These are phyloP conservation scores for Microctenopoma stevenorrisi DNA, from an alignment of 2,797 vertebrate genomes.

Conservation along the genomic window DNA sequence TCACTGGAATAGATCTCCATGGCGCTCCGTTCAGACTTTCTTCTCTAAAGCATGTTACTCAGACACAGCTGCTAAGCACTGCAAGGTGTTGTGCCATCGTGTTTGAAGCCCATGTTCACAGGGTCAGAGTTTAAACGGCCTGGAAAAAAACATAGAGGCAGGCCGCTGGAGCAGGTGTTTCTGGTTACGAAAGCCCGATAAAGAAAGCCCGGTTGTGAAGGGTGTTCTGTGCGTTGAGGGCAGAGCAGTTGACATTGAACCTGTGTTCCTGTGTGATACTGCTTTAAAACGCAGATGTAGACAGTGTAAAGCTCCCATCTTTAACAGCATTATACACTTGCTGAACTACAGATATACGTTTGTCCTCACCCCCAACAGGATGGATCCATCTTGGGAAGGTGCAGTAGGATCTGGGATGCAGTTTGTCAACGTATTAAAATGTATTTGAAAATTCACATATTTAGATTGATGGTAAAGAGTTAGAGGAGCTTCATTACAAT, in stretches of 20 bases:
- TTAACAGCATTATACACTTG: slow-evolving; percentile 4
- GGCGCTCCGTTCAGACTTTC: slow-evolving; percentile 59
- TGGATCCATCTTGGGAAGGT: slow-evolving; percentile 1
- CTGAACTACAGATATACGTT: slow-evolving; percentile 9
- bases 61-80: slow-evolving; percentile 66
- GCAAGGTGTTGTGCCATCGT: slow-evolving; percentile 52
- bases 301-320: slow-evolving; percentile 1
- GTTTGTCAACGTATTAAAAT: slow-evolving; percentile 1
- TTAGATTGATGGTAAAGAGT: background rate
- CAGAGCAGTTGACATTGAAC: slow-evolving; percentile 44
- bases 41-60: slow-evolving; percentile 68
- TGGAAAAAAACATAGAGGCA: slow-evolving; percentile 69
- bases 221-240: slow-evolving; percentile 49
- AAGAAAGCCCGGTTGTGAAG: slow-evolving; percentile 58
- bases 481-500: background rate
- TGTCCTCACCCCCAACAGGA: slow-evolving; percentile 3
- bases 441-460: slow-evolving; percentile 6
- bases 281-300: slow-evolving; percentile 28
- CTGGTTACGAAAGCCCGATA: slow-evolving; percentile 65
- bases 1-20: slow-evolving; percentile 35
- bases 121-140: slow-evolving; percentile 78
- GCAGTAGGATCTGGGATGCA: background rate
- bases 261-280: slow-evolving; percentile 21
- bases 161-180: slow-evolving; percentile 77
- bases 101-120: slow-evolving; percentile 78